phyloP scores from a whole-genome alignment of 2,797 vertebrate genomes.

The Chloroceryle amazona region DNA sequence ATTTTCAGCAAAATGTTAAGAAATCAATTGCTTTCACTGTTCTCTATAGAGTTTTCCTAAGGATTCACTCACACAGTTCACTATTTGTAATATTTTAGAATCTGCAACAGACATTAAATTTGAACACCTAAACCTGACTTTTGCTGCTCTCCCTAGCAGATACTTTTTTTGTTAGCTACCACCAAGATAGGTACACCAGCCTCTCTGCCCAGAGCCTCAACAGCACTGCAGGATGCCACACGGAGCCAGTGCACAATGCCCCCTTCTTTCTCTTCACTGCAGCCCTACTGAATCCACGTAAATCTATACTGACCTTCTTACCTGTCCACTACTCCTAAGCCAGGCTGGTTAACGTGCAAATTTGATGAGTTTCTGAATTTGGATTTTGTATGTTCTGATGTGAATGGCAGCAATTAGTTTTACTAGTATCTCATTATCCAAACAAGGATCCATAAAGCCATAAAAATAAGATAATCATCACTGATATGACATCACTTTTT shows the following conservation, averaged over 20 bases:
- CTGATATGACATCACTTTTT: neutral
- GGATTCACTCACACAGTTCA: neutral
- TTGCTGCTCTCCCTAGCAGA: neutral
- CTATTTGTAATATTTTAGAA: neutral
- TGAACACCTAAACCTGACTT: too few relatives aligned
- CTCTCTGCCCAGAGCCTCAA: too few relatives aligned
- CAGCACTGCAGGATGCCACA: neutral
- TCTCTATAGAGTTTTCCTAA: neutral
- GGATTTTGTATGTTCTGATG: neutral
- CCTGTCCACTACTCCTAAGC: neutral
- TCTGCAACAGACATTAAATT: too few relatives aligned
- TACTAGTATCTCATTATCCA: neutral
- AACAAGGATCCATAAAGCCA: neutral
- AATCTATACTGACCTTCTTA: neutral
- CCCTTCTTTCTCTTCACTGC: neutral
- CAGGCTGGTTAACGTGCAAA: neutral
- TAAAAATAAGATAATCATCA: neutral
- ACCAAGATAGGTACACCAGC: neutral
- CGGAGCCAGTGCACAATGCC: neutral
- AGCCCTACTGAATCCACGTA: neutral
- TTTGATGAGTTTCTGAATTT: neutral
- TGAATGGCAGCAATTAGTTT: neutral
- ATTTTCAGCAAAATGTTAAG: neutral
- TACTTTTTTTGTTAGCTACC: neutral
- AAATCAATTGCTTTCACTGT: neutral